Evolutionary conservation across 2,888 invertebrate species (phyloP), one percentile per base, ranked within the genome.

Genomic region (Zaprionus bogoriensis): DNA sequence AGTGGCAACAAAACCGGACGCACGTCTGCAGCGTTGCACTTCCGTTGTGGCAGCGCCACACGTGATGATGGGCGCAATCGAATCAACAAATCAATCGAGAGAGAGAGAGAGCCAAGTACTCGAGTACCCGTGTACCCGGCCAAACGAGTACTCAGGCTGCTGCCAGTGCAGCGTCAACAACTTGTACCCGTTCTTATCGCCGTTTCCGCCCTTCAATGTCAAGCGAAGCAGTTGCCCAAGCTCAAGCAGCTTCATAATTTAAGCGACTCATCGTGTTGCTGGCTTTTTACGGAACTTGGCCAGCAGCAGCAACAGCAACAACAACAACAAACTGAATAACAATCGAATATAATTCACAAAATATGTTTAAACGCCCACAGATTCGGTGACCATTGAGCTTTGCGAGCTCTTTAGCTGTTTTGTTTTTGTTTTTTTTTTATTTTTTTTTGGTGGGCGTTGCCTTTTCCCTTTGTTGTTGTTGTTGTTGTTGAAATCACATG

Each of bases 261-360:
- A 25, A 50, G 12, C 46, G 51, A 54, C 45, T 69, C 53, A 67
- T 73, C 46, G 57, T 36, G 41, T 19, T 28, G 20, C n/a, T n/a
- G 19, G 41, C 44, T 53, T 36, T 50, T 41, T 32, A 57, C 62
- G 51, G 19, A 41, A 41, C 41, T 28, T 32, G 20, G 10, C 22
- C 14, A 17, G 17, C 22, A 28, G 41, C 30, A 46, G 32, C 54
- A 50, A 23, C 41, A 47, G 53, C 44, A 67, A 46, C 23, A 23
- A 46, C 54, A 38, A 42, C 32, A 52, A 36, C 32, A 17, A 17
- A 14, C 32, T 17, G 32, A 14, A 70, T 59, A 69, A 62, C 76
- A 82, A 79, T 84, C 79, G 68, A 82, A 81, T 75, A 82, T 79
- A 78, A 84, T 82, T 68, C 68, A 82, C 71, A 79, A 85, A 85